These are phyloP conservation scores for Rhinopomastus cyanomelas DNA, from an alignment of 2,113 vertebrate species.

Conservation along the genomic window DNA sequence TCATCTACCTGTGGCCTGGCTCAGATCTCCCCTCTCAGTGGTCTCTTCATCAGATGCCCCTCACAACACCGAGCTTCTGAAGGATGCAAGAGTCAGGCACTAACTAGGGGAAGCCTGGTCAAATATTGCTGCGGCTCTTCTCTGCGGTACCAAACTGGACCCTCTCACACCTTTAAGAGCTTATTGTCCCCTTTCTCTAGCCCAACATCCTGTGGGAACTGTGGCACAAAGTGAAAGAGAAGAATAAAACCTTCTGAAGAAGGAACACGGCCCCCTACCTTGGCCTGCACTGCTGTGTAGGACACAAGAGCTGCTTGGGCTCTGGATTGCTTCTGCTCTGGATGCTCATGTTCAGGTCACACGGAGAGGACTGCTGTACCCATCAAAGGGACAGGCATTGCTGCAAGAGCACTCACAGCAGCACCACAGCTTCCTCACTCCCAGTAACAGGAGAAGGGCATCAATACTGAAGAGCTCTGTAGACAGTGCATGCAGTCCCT, in stretches of 20 bases:
- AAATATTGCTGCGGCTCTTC: neutral
- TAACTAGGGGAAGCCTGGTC: neutral
- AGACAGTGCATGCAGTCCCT: neutral
- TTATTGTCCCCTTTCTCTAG: neutral
- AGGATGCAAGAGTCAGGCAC: neutral
- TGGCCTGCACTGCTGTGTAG: neutral
- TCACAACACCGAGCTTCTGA: neutral
- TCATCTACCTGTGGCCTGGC: neutral
- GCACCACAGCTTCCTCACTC: neutral
- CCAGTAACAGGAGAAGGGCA: neutral
- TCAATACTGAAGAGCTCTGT: neutral
- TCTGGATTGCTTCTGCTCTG: neutral
- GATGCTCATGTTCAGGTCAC: accelerated
- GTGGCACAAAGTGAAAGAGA: neutral
- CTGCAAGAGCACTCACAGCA: neutral
- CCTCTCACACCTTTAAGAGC: neutral
- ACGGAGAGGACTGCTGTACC: neutral
- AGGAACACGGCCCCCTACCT: neutral
- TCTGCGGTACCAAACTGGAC: neutral
- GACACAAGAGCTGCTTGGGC: neutral
- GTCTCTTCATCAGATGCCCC: neutral
- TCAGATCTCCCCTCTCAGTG: neutral
- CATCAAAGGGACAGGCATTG: neutral
- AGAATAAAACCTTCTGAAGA: neutral
- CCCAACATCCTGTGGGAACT: neutral